These are phyloP conservation scores for Amitus sp. DNA, from an alignment of 2,888 invertebrate species.

Conservation along the genomic window DNA sequence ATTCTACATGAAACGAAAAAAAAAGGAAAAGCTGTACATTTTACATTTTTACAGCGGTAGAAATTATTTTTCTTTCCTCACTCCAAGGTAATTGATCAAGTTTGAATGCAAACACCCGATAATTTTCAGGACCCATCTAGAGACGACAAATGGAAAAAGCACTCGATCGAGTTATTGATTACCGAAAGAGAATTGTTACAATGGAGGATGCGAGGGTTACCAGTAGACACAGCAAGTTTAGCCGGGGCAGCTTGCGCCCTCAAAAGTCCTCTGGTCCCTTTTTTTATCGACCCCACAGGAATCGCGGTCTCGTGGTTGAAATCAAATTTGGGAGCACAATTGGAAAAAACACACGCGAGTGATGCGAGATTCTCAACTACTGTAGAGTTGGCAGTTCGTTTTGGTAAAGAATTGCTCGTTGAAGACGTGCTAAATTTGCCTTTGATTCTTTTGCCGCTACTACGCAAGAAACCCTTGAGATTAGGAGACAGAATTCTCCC, in stretches of 20 bases:
- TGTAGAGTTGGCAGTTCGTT: constrained; percentile 80
- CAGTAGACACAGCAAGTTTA: constrained; percentile 68
- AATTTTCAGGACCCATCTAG: constrained; percentile 41
- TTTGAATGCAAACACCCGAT: too few species aligned
- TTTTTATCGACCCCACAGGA: constrained; percentile 91
- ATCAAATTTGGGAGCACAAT: constrained; percentile 73
- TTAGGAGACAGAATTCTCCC: constrained; percentile 56
- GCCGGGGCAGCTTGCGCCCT: constrained; percentile 58
- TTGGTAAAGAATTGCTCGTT: constrained; percentile 58
- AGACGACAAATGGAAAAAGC: constrained; percentile 52
- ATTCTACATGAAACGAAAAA: too few species aligned
- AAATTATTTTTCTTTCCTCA: too few species aligned
- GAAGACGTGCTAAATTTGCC: constrained; percentile 59
- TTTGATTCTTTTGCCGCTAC: constrained; percentile 53
- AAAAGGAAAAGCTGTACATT: too few species aligned
- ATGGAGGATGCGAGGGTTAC: constrained; percentile 88
- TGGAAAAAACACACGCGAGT: constrained; percentile 84
- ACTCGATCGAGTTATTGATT: constrained; percentile 53
- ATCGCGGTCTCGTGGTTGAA: constrained; percentile 85
- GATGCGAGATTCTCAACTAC: constrained; percentile 79
- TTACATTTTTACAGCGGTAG: too few species aligned
- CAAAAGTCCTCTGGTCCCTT: constrained; percentile 73
- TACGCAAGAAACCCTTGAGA: constrained; percentile 51
- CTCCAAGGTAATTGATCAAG: too few species aligned
- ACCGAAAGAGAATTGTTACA: constrained; percentile 81